Conservation (phyloP, 2,888 invertebrate genomes). For the Pelosia muscerda region DNA sequence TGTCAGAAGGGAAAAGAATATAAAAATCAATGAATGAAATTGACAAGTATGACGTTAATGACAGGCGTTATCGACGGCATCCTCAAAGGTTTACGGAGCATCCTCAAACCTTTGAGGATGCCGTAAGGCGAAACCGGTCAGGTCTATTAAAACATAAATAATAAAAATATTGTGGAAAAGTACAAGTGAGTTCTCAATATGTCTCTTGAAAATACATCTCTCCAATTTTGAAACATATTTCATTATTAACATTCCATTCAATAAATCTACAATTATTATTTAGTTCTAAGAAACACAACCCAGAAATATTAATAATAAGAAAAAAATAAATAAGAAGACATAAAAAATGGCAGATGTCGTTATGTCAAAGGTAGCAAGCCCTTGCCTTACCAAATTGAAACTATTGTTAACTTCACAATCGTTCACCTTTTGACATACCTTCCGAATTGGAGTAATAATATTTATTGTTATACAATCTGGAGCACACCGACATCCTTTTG, state of each 20-base stretch:
- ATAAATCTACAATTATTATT: not conserved
- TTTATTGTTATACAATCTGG: slow-evolving; percentile 79
- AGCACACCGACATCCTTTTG: slow-evolving; percentile 69
- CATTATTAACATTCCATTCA: not conserved
- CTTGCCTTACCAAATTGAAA: slow-evolving; percentile 62
- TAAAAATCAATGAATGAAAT: no score
- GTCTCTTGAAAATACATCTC: no score
- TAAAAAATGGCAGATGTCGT: slow-evolving; percentile 67
- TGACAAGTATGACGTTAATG: no score
- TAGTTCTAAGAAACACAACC: not conserved
- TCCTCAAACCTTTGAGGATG: no score
- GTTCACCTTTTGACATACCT: slow-evolving; percentile 58
- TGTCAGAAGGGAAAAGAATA: no score
- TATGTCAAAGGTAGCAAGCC: slow-evolving; percentile 60
- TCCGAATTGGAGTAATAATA: slow-evolving; percentile 75
- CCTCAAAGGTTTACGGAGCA: no score
- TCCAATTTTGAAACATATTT: not conserved
- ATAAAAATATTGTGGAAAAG: no score
- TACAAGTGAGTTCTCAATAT: no score
- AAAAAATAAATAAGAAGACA: slow-evolving; percentile 43
- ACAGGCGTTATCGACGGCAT: no score
- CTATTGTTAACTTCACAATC: slow-evolving; percentile 75
- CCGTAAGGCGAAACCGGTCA: no score
- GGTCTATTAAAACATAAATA: no score
- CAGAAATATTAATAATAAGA: slow-evolving; percentile 24